Evolutionary conservation across 2,888 invertebrate species (phyloP).

Genomic region (Merodon equestris): DNA sequence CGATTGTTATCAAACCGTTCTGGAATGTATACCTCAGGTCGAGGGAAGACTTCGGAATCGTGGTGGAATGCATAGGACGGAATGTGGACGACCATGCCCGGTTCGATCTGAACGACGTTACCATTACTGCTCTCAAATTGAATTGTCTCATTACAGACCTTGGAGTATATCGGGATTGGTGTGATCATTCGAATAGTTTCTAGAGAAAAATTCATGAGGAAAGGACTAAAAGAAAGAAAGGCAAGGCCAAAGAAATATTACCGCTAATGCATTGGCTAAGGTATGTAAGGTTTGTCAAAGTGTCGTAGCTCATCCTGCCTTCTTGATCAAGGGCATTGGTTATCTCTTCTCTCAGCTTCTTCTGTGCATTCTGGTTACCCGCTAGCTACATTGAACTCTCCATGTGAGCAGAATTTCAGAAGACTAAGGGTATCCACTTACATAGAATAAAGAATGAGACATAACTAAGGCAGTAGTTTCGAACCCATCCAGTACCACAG

Average conservation of each 20-base stretch:
- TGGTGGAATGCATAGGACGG: slow-evolving; percentile 74
- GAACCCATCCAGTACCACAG: slow-evolving; percentile 75
- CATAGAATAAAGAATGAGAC: slow-evolving; percentile 70
- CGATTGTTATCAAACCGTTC: slow-evolving; percentile 79
- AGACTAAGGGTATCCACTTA: slow-evolving; percentile 12
- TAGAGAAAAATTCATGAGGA: slow-evolving; percentile 58
- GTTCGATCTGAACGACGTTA: slow-evolving; percentile 50
- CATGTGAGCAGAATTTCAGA: neutral
- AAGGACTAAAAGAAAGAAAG: too few relatives aligned
- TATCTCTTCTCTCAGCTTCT: slow-evolving; percentile 72
- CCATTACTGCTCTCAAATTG: slow-evolving; percentile 68
- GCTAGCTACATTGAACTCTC: slow-evolving; percentile 68
- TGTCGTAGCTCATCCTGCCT: slow-evolving; percentile 70
- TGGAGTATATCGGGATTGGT: slow-evolving; percentile 69
- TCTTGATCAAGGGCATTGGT: slow-evolving; percentile 57
- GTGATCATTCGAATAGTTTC: slow-evolving; percentile 74
- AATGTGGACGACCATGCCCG: slow-evolving; percentile 69
- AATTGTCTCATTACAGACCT: slow-evolving; percentile 71
- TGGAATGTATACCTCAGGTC: slow-evolving; percentile 80
- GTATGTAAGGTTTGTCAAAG: slow-evolving; percentile 72
- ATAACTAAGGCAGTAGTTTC: slow-evolving; percentile 74
- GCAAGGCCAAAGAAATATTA: too few relatives aligned
- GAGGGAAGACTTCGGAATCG: slow-evolving; percentile 79
- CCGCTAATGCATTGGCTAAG: slow-evolving; percentile 73
- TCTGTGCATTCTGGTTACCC: slow-evolving; percentile 70